A percentile compares a stretch with the other conserved stretches of the same genome.
These are phyloP conservation scores for Chromis chromis DNA, from an alignment of 2,797 vertebrate genomes.

Conservation along the genomic window DNA sequence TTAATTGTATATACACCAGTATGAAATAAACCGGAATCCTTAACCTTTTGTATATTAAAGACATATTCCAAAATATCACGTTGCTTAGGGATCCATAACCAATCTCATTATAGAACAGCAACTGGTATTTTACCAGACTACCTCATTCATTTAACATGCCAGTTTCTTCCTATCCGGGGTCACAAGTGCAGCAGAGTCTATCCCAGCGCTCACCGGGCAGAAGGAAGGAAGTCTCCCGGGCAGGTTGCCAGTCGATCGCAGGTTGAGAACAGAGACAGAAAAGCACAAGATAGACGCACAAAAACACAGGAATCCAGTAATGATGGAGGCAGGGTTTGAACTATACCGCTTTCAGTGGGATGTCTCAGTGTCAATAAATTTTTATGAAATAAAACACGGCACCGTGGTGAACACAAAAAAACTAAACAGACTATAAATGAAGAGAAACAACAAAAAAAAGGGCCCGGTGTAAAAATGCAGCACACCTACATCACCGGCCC, in stretches of 20 bases:
- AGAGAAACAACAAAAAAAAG: neutral
- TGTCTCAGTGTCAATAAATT: constrained; percentile 10
- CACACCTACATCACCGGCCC: neutral
- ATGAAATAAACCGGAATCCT: no score
- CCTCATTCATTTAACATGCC: constrained; percentile 18
- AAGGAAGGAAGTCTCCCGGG: constrained; percentile 37
- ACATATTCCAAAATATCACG: neutral
- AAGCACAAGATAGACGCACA: constrained; percentile 16
- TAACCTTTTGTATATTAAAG: no score
- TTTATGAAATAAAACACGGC: neutral
- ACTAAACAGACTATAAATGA: neutral
- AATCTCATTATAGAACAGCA: neutral
- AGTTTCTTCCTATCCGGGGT: constrained; percentile 24
- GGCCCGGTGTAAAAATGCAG: neutral
- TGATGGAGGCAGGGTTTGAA: constrained; percentile 28
- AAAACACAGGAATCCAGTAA: constrained; percentile 17
- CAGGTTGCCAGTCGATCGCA: constrained; percentile 37
- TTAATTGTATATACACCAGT: no score
- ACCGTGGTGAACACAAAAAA: neutral
- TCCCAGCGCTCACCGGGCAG: constrained; percentile 42
- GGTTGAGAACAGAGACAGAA: constrained; percentile 45
- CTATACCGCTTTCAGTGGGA: constrained; percentile 12
- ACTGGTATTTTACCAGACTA: neutral
- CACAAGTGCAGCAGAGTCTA: constrained; percentile 2
- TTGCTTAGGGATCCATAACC: neutral